Base-by-base conservation (phyloP, 2,797 vertebrate species). In the Notolepis coatsorum region DNA sequence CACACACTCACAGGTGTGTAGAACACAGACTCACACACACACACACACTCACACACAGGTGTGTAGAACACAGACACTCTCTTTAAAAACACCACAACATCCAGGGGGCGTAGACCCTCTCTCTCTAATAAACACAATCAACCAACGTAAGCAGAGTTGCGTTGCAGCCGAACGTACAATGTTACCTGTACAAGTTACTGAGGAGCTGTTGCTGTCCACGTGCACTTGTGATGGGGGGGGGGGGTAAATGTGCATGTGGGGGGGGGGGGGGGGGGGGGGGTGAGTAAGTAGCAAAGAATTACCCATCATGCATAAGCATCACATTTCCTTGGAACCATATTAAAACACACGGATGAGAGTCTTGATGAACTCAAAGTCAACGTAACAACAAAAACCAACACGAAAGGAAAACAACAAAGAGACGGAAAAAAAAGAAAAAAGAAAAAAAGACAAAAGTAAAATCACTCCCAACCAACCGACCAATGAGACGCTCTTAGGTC, bases 161-260 rank as follows among this genome's bases (percentile, higher is more conserved):
- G 73, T 38, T 66, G 77, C 77, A 79, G 75, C n/a, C 51, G 28
- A 69, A 73, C 47, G 18, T 1, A 68, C 70, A n/a, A n/a, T n/a
- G n/a, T n/a, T n/a, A 67, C 79, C 75, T 81, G 86, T 79, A 61
- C n/a, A 67, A 27, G 61, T 31, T 21, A 52, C 33, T 49, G 66
- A 74, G 68, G 61, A 75, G 69, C n/a, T 46, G 69, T 49, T 55
- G 72, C 55, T 73, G 75, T 80, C 52, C 67, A 85, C 82, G 82
- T 82, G 79, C 78, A 70, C 77, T 51, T 70, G 54, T 50, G 71
- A 68, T 64, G 15, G 33, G 45, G 66, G 15, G 33, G 45, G 31
- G 7, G 13, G 37, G 4, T 6, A 1, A 45, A 24, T 31, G 68
- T 59, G 70, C 53, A 47, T 7, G 64, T 0, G 3, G 42, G 23